These are phyloP conservation scores for Rhyacophila evoluta DNA, from an alignment of 2,888 invertebrate species.

Conservation along the genomic window DNA sequence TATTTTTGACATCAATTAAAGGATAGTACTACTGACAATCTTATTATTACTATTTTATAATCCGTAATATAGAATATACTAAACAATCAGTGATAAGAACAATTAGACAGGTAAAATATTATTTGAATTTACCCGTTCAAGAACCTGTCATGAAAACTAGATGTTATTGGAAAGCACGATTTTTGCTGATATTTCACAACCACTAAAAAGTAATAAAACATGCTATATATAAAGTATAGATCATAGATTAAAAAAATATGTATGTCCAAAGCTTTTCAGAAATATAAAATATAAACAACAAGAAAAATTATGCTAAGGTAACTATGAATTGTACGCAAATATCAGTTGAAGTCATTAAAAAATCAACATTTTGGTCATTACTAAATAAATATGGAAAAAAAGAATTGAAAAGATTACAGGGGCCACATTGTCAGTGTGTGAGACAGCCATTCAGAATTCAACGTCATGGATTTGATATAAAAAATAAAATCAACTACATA, in stretches of 20 bases:
- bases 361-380: background rate
- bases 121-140: constrained; percentile 34
- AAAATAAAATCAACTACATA: constrained; percentile 31
- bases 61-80: background rate
- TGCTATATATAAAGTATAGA: background rate
- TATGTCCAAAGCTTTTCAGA: constrained; percentile 1
- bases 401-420: background rate
- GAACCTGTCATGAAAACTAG: constrained; percentile 37
- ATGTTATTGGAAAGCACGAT: constrained; percentile 11
- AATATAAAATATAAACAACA: background rate
- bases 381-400: background rate
- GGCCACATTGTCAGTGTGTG: constrained; percentile 42
- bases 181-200: constrained; percentile 33
- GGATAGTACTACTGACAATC: background rate
- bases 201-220: constrained; percentile 34
- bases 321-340: background rate
- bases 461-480: constrained; percentile 46
- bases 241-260: background rate
- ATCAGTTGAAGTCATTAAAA: background rate
- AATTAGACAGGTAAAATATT: background rate
- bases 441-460: constrained; percentile 54
- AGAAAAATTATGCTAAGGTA: background rate
- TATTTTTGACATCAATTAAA: background rate
- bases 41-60: background rate
- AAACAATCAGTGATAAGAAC: background rate